phyloP scores from a whole-genome alignment of 2,888 invertebrate species.

The Mesoligia furuncula region DNA sequence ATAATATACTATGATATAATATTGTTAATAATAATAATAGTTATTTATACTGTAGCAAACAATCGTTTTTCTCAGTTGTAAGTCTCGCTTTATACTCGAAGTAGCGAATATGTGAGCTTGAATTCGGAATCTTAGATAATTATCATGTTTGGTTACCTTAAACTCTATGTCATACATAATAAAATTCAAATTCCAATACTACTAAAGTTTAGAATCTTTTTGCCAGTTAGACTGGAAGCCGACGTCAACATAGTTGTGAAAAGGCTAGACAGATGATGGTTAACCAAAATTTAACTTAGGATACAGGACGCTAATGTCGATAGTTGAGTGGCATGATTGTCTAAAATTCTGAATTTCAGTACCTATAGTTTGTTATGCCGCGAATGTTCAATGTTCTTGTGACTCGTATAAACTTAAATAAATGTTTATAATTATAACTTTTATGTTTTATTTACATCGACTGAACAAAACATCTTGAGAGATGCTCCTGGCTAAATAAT shows the following conservation, averaged over 20 bases:
- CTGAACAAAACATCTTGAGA: neutral
- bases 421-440: conserved; percentile 44
- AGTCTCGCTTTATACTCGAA: conserved; percentile 4
- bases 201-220: neutral
- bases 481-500: no score
- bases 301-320: neutral
- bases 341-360: conserved; percentile 12
- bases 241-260: neutral
- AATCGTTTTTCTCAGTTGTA: conserved; percentile 15
- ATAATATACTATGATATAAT: neutral
- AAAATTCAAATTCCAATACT: conserved; percentile 19
- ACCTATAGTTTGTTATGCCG: conserved; percentile 17
- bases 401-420: conserved; percentile 45
- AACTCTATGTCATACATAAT: neutral
- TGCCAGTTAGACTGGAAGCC: neutral
- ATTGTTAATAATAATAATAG: conserved; percentile 6
- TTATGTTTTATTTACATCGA: neutral
- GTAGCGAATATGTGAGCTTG: conserved; percentile 13
- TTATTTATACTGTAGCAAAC: conserved; percentile 20
- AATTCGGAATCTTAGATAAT: conserved; percentile 30
- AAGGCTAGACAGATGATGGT: neutral
- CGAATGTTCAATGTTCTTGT: conserved; percentile 40
- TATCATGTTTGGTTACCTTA: neutral
- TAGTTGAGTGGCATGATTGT: neutral
- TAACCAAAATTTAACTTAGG: neutral